Conservation (phyloP, 2,113 vertebrate species). For the Cyanoliseus patagonus region DNA sequence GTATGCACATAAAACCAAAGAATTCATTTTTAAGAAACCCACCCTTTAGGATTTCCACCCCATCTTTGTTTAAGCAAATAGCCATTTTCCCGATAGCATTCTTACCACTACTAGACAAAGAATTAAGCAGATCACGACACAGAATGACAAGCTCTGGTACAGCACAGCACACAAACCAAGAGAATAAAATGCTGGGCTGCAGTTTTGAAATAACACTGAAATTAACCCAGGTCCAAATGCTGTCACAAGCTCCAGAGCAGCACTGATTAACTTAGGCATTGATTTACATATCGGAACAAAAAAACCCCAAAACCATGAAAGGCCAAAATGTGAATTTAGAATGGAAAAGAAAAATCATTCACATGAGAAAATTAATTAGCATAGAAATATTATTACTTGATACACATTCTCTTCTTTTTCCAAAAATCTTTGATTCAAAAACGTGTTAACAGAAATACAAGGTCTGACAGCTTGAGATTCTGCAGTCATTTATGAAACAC, state of each 20-base stretch:
- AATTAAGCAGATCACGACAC: not conserved
- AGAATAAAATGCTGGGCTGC: not conserved
- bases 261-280: not conserved
- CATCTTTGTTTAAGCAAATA: constrained; percentile 16
- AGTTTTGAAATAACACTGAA: not conserved
- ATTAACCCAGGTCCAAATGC: not conserved
- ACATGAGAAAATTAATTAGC: not conserved
- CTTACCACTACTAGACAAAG: not conserved
- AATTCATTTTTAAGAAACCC: not conserved
- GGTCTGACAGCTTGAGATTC: not conserved
- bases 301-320: not conserved
- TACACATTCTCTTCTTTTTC: not conserved
- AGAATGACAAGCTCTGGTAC: constrained; percentile 10
- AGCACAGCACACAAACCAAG: not conserved
- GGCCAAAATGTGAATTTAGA: constrained; percentile 4
- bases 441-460: not conserved
- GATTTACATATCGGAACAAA: not conserved
- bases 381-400: constrained; percentile 9
- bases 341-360: not conserved
- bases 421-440: not conserved
- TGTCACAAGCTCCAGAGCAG: not conserved
- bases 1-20: not conserved
- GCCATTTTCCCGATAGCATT: not conserved
- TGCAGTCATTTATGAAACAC: not conserved
- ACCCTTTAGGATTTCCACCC: not conserved